phyloP scores from a whole-genome alignment of 2,888 invertebrate species.

The Caenorhabditis plicata region DNA sequence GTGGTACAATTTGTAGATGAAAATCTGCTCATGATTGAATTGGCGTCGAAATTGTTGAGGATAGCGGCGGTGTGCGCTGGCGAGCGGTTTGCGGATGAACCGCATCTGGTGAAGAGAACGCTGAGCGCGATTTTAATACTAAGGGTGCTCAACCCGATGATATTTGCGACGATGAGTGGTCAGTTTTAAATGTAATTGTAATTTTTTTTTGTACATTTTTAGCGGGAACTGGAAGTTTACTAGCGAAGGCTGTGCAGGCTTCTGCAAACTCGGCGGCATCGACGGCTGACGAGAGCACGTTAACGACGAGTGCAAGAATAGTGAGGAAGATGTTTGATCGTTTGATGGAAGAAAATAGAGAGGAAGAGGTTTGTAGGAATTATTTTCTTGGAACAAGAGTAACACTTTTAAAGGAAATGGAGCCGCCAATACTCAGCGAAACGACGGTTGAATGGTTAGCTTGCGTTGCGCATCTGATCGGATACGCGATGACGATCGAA shows the following conservation, averaged over 20 bases:
- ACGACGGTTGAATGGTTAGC: conserved; percentile 23
- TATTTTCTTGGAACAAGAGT: not conserved
- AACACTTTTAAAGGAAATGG: not conserved
- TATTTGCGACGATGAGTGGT: conserved; percentile 19
- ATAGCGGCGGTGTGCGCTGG: conserved; percentile 20
- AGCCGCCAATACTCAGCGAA: not conserved
- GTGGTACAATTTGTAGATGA: conserved; percentile 28
- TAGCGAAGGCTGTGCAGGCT: conserved; percentile 35
- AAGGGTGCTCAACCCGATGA: conserved; percentile 27
- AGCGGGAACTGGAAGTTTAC: conserved; percentile 19
- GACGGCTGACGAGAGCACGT: conserved; percentile 1
- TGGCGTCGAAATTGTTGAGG: conserved; percentile 12
- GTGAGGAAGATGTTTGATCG: conserved; percentile 24
- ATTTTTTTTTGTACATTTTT: not conserved
- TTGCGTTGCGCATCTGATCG: conserved; percentile 20
- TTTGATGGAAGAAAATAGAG: conserved; percentile 3
- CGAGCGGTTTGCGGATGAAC: conserved; percentile 13
- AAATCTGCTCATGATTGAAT: conserved; percentile 13
- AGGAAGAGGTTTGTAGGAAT: not conserved
- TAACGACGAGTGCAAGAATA: conserved; percentile 13
- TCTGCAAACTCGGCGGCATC: conserved; percentile 32
- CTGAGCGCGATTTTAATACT: conserved; percentile 27
- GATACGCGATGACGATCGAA: conserved; percentile 14
- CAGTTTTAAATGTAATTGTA: not conserved
- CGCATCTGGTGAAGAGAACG: conserved; percentile 23